phyloP scores from a whole-genome alignment of 2,888 invertebrate species.

The Polyploca ridens region DNA sequence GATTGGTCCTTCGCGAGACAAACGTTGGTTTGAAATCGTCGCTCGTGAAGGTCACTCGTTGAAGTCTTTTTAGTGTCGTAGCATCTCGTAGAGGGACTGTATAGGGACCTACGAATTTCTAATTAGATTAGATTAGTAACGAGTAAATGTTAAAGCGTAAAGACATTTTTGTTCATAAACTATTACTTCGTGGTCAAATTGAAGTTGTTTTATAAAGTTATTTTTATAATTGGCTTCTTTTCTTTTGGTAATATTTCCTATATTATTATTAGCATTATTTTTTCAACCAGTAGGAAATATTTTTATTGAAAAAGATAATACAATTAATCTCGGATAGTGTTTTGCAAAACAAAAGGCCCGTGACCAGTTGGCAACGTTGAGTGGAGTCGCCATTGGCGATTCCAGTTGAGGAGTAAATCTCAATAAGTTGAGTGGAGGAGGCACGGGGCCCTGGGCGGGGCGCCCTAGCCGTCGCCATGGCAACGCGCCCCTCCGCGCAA shows the following conservation, averaged over 20 bases:
- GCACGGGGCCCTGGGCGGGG: conserved; percentile 67
- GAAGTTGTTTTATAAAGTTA: too few species aligned
- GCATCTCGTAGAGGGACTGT: conserved; percentile 23
- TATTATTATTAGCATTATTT: too few species aligned
- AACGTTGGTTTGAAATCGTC: conserved; percentile 23
- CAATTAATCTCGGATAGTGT: not conserved
- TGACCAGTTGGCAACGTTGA: conserved; percentile 15
- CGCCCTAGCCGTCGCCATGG: conserved; percentile 72
- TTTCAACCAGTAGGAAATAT: not conserved
- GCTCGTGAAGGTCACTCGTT: conserved; percentile 23
- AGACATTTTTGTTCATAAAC: too few species aligned
- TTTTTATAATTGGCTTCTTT: too few species aligned
- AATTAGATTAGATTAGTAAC: not conserved
- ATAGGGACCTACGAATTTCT: not conserved
- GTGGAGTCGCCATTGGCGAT: conserved; percentile 60
- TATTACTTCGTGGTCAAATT: too few species aligned
- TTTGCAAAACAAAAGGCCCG: not conserved
- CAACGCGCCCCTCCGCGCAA: conserved; percentile 64
- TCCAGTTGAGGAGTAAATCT: conserved; percentile 60
- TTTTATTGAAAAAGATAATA: not conserved
- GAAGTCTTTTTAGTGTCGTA: conserved; percentile 26
- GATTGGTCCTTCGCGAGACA: conserved; percentile 25
- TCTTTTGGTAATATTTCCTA: too few species aligned
- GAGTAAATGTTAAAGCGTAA: not conserved
- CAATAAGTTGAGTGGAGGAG: conserved; percentile 60